Percentiles rank a stretch among this genome's conserved stretches.
Conservation (phyloP, 1,140 invertebrate species). For the Halesus radiatus region DNA sequence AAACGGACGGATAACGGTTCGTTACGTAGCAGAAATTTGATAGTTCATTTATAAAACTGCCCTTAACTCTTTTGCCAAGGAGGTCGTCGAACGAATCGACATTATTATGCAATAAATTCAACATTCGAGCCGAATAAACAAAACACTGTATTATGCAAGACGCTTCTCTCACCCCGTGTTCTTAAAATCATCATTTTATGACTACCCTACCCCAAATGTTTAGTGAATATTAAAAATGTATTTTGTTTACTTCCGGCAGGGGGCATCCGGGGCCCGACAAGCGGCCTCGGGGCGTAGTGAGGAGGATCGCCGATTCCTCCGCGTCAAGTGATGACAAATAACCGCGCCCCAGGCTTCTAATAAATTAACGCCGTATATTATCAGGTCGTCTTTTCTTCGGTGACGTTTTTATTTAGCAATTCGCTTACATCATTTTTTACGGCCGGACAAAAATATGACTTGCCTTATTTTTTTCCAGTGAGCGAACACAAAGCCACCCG, state of each 20-base stretch:
- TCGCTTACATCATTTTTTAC: constrained; percentile 45
- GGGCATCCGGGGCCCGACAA: background rate
- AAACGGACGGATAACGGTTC: no score
- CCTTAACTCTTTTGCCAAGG: no score
- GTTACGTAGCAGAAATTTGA: no score
- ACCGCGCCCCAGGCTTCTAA: constrained; percentile 39
- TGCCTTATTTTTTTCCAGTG: constrained; percentile 36
- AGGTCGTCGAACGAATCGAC: no score
- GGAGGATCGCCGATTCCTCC: constrained; percentile 36
- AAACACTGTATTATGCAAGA: background rate
- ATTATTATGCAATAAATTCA: background rate
- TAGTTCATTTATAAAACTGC: no score
- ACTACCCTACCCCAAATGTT: background rate
- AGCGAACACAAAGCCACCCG: constrained; percentile 25
- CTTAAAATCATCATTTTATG: background rate
- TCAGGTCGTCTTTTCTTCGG: constrained; percentile 6
- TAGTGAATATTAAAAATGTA: constrained; percentile 34
- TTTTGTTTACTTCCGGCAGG: constrained; percentile 31
- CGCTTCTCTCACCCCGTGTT: no score
- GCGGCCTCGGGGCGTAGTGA: background rate
- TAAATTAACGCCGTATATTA: constrained; percentile 47
- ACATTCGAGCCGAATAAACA: background rate
- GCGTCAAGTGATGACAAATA: constrained; percentile 45
- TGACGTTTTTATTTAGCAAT: constrained; percentile 52
- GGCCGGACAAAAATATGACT: constrained; percentile 51